phyloP scores from a whole-genome alignment of 2,888 invertebrate species.

The Sphinx pinastri region DNA sequence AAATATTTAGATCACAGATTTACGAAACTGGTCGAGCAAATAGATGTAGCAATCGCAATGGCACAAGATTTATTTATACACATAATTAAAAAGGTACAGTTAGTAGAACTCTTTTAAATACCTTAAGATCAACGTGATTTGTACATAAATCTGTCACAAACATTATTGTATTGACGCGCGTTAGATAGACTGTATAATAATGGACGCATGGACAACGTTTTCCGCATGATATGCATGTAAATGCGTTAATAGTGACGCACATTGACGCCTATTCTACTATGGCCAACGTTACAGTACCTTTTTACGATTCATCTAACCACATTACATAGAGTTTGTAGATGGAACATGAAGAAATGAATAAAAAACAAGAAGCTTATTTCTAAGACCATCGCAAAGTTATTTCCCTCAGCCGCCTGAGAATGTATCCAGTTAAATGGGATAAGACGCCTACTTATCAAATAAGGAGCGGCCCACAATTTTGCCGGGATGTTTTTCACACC shows the following conservation, averaged over 20 bases:
- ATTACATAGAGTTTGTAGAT: background rate
- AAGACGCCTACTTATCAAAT: constrained; percentile 13
- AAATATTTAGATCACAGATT: background rate
- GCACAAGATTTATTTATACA: background rate
- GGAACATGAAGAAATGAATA: background rate
- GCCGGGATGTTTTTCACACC: background rate
- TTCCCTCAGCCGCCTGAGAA: background rate
- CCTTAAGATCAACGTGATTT: background rate
- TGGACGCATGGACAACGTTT: constrained; percentile 46
- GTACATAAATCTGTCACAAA: constrained; percentile 5
- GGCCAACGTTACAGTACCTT: background rate
- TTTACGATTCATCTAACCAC: background rate
- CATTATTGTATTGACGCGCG: constrained; percentile 13
- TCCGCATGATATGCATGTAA: constrained; percentile 21
- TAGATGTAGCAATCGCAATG: background rate
- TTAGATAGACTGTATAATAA: background rate
- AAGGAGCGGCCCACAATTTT: constrained; percentile 10
- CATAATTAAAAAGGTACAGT: background rate
- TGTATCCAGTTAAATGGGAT: background rate
- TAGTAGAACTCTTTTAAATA: background rate
- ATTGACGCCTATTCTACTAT: background rate
- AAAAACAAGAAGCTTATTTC: background rate
- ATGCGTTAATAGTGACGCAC: constrained; percentile 8
- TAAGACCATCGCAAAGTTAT: background rate
- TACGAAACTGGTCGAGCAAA: background rate